Conservation (phyloP, 1,140 invertebrate genomes). For the Trachymyrmex septentrionalis region DNA sequence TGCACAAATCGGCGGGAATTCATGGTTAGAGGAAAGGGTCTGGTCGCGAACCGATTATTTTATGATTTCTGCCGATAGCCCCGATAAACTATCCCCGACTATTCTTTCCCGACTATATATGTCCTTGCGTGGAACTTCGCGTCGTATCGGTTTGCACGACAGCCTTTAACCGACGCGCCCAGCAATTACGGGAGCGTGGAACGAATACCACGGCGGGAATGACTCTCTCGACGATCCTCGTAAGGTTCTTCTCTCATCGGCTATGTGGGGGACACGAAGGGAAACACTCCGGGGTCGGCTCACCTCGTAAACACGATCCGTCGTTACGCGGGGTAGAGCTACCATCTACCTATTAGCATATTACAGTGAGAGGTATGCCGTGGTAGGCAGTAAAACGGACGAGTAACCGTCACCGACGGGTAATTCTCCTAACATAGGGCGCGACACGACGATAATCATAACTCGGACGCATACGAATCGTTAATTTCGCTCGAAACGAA, state of each 20-base stretch:
- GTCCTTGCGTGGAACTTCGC: background rate
- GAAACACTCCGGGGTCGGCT: conserved; percentile 50
- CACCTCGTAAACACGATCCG: conserved; percentile 74
- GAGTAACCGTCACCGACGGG: conserved; percentile 70
- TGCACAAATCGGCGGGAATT: conserved; percentile 23
- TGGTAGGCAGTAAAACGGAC: conserved; percentile 70
- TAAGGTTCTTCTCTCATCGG: conserved; percentile 51
- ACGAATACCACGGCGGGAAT: conserved; percentile 36
- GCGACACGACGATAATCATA: conserved; percentile 63
- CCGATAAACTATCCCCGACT: conserved; percentile 32
- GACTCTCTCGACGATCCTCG: conserved; percentile 59
- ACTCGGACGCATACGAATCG: conserved; percentile 63
- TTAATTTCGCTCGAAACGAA: conserved; percentile 30
- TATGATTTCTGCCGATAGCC: conserved; percentile 25
- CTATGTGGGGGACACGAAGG: conserved; percentile 41
- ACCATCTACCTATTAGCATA: conserved; percentile 77
- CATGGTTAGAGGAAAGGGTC: background rate
- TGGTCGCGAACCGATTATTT: conserved; percentile 29
- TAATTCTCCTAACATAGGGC: conserved; percentile 62
- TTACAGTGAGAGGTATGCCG: conserved; percentile 62
- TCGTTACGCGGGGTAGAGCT: conserved; percentile 61
- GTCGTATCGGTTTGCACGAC: conserved; percentile 37
- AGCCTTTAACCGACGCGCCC: conserved; percentile 5
- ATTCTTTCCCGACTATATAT: too few relatives aligned
- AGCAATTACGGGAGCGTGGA: conserved; percentile 30